These are phyloP conservation scores for Callyntrura sp. DNA, from an alignment of 2,888 invertebrate genomes.

Conservation along the genomic window DNA sequence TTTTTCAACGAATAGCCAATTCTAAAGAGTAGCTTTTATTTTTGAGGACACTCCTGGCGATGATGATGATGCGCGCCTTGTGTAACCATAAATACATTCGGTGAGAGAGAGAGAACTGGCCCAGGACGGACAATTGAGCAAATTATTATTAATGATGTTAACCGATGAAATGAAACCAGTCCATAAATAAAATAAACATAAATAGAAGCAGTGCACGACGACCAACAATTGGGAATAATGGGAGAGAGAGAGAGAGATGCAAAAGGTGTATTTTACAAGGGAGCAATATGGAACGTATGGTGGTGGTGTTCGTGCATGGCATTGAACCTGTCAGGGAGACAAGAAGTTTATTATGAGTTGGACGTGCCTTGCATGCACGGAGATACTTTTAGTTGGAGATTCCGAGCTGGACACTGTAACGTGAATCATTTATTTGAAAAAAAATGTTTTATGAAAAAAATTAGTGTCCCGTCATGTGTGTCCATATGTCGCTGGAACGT, in stretches of 20 bases:
- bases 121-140: slow-evolving; percentile 43
- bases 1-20: too few relatives aligned
- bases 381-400: too few relatives aligned
- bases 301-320: too few relatives aligned
- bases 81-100: neutral
- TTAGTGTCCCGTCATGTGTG: slow-evolving; percentile 39
- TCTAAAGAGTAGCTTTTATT: too few relatives aligned
- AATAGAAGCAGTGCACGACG: neutral
- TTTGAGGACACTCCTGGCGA: too few relatives aligned
- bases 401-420: too few relatives aligned
- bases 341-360: too few relatives aligned
- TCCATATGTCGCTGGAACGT: slow-evolving; percentile 23
- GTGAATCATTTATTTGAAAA: too few relatives aligned
- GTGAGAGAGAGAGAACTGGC: neutral
- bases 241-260: neutral
- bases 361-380: too few relatives aligned
- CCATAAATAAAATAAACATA: slow-evolving; percentile 49
- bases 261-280: too few relatives aligned
- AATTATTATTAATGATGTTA: slow-evolving; percentile 65
- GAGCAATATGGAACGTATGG: too few relatives aligned
- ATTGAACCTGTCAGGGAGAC: slow-evolving; percentile 48
- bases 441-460: too few relatives aligned
- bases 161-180: slow-evolving; percentile 63
- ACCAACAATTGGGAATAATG: neutral
- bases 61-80: neutral